Evolutionary conservation across 1,140 invertebrate species (phyloP), one percentile per base, ranked within the genome.

Genomic region (Wiebesia pumilae): DNA sequence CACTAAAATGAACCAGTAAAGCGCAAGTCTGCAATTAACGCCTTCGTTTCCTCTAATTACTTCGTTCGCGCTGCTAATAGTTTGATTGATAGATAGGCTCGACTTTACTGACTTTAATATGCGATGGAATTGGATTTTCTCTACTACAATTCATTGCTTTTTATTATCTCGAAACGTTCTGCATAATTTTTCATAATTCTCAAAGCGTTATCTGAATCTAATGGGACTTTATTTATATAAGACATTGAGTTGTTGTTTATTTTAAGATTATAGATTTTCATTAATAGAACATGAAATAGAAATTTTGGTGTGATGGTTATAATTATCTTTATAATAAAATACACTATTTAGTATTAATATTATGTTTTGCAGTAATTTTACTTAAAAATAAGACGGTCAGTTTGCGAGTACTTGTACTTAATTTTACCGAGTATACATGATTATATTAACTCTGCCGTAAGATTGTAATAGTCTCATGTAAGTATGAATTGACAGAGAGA

Each of bases 21-120:
- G 24, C 43, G 6, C 4, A 27, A 78, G n/a, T 14, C 14, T 40
- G 6, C 33, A 51, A 83, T 85, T 47, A 81, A 77, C 73, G 71
- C 14, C 67, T 77, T 83, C 40, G 81, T 81, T 83, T 81, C 47
- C 30, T 71, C 21, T 78, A 82, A 83, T 81, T 51, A 83, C 58
- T 67, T 79, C 85, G 69, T 77, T 80, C 33, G 38, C 19, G 27
- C 43, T 0, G 30, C 38, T 78, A 79, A 83, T 83, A 47, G 62
- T 67, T 79, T 79, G 62, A 87, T 83, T 43, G 81, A 87, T 79
- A n/a, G 81, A 87, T 79, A n/a, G 43, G 62, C 43, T 84, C 9
- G 27, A 33, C n/a, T 80, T 85, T 85, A 38, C 27, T 85, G 30
- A 80, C 67, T 81, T 47, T 54, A 69, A 80, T 80, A 14, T 30